phyloP scores from a whole-genome alignment of 2,888 invertebrate genomes.

The Eupithecia subumbrata region DNA sequence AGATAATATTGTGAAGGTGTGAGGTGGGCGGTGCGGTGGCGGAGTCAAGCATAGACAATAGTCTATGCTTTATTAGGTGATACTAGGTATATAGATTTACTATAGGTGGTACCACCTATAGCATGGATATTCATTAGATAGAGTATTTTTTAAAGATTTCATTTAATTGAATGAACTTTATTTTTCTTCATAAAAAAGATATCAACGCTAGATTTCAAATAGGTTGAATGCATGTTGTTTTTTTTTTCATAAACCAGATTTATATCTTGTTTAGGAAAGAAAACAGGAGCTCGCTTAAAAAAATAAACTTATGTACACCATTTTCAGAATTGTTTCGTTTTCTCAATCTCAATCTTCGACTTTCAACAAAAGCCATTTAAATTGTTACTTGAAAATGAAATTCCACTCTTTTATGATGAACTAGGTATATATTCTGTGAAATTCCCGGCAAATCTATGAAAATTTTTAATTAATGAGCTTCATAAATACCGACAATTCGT shows the following conservation, averaged over 20 bases:
- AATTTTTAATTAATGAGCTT: background rate
- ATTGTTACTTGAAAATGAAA: background rate
- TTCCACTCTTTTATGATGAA: background rate
- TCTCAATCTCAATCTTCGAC: background rate
- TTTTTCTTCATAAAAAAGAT: background rate
- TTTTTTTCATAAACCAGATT: too few relatives aligned
- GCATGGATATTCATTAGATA: background rate
- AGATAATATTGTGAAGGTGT: background rate
- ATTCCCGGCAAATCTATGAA: background rate
- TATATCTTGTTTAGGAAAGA: too few relatives aligned
- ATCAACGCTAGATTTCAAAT: too few relatives aligned
- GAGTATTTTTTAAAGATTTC: background rate
- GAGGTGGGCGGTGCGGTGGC: background rate
- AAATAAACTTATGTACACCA: background rate
- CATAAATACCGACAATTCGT: background rate
- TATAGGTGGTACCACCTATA: background rate
- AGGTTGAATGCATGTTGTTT: too few relatives aligned
- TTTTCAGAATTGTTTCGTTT: background rate
- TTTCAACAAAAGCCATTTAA: background rate
- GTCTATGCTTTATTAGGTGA: background rate
- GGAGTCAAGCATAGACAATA: background rate
- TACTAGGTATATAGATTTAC: too few relatives aligned
- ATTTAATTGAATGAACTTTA: background rate
- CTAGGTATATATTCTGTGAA: too few relatives aligned
- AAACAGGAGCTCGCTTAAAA: background rate